Conservation (phyloP, 2,888 invertebrate species). For the Priocnemis perturbator region DNA sequence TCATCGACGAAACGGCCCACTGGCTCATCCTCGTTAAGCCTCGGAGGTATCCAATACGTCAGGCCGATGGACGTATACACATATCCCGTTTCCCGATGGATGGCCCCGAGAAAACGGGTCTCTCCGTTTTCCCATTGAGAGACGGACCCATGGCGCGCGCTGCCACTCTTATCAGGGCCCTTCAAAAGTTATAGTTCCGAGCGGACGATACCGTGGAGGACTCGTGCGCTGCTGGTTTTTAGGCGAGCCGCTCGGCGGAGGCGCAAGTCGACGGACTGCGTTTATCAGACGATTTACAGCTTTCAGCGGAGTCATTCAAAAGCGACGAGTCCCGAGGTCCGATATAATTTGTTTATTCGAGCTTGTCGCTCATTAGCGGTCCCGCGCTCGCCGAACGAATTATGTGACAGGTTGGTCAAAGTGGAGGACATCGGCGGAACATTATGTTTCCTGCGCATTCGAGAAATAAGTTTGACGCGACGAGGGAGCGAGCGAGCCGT, state of each 20-base stretch:
- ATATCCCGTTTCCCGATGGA: not conserved
- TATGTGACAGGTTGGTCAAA: conserved; percentile 28
- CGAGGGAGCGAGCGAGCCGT: too few species aligned
- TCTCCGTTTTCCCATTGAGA: not conserved
- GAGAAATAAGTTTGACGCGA: not conserved
- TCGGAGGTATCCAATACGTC: conserved; percentile 23
- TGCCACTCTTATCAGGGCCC: conserved; percentile 39
- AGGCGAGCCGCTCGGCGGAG: not conserved
- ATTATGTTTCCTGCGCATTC: conserved; percentile 9
- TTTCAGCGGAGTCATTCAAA: conserved; percentile 42
- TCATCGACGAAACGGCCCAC: conserved; percentile 34
- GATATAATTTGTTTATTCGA: conserved; percentile 53
- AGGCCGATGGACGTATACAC: not conserved
- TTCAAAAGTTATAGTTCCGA: conserved; percentile 40
- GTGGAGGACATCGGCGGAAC: not conserved
- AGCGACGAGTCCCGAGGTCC: conserved; percentile 23
- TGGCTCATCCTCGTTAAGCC: conserved; percentile 32
- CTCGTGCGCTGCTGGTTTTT: not conserved
- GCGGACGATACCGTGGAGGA: not conserved
- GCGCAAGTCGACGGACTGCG: conserved; percentile 29
- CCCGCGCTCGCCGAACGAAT: conserved; percentile 20
- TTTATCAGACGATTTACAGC: conserved; percentile 57
- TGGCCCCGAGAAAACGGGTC: not conserved
- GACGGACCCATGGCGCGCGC: conserved; percentile 3
- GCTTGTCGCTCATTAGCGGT: conserved; percentile 39